Evolutionary conservation across 1,140 invertebrate species (phyloP).

Genomic region (Listronotus oregonensis): DNA sequence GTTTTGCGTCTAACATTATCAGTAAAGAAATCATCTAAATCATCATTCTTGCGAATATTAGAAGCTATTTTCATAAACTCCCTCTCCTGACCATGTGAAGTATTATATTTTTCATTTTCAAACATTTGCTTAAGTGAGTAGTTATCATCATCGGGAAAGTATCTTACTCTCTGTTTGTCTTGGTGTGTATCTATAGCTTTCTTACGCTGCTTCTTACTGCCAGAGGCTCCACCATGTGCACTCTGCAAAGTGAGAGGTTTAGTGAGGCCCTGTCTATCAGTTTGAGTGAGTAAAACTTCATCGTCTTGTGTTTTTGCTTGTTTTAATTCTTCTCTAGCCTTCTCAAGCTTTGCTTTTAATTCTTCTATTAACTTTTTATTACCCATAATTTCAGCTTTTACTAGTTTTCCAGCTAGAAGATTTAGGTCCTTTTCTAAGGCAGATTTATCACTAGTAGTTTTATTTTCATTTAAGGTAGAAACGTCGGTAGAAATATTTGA

Average conservation of each 20-base stretch:
- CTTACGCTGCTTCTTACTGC: conserved; percentile 58
- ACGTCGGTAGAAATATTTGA: conserved; percentile 23
- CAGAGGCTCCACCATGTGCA: conserved; percentile 47
- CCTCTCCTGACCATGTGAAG: conserved; percentile 79
- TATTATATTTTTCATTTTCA: conserved; percentile 84
- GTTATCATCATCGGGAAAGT: conserved; percentile 91
- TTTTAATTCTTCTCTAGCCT: conserved; percentile 64
- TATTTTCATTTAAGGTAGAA: neutral
- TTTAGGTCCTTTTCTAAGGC: conserved; percentile 81
- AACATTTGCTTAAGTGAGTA: conserved; percentile 88
- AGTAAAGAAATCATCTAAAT: conserved; percentile 88
- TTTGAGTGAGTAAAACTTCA: conserved; percentile 73
- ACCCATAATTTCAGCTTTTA: conserved; percentile 91
- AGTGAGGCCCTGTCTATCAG: conserved; percentile 69
- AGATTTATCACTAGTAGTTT: neutral
- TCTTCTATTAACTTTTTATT: conserved; percentile 70
- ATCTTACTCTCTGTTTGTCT: conserved; percentile 73
- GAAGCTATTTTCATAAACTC: conserved; percentile 78
- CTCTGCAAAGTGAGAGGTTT: conserved; percentile 59
- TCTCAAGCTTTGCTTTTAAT: conserved; percentile 76
- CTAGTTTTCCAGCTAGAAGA: conserved; percentile 81
- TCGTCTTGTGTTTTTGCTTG: conserved; percentile 55
- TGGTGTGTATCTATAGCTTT: conserved; percentile 76
- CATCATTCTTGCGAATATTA: conserved; percentile 71
- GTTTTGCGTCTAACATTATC: conserved; percentile 71